A percentile compares a stretch with the other conserved stretches of the same genome.
Evolutionary conservation across 1,140 invertebrate genomes (phyloP).

Genomic region (Camponotus pennsylvanicus): DNA sequence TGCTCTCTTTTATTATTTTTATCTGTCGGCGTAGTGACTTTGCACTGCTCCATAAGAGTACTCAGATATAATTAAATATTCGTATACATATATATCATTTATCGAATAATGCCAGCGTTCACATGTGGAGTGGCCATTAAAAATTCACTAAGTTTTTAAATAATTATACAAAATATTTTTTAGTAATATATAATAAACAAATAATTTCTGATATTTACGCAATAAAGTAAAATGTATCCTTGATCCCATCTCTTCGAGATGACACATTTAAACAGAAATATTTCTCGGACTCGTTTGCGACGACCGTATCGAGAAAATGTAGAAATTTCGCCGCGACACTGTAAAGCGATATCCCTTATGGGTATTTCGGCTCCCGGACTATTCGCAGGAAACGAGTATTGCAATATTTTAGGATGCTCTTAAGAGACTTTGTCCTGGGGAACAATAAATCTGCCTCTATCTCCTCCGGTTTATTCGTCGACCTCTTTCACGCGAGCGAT

Average conservation of each 20-base stretch:
- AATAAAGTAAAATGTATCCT: not conserved
- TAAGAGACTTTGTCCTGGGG: conserved; percentile 64
- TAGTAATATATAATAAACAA: not conserved
- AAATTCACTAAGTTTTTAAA: not conserved
- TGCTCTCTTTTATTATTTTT: conserved; percentile 65
- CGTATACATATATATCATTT: not conserved
- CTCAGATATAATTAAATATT: conserved; percentile 60
- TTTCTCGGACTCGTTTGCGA: not conserved
- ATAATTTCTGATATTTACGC: not conserved
- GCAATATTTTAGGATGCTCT: conserved; percentile 66
- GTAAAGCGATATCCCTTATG: conserved; percentile 55
- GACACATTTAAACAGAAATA: not conserved
- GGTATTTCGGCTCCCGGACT: conserved; percentile 40
- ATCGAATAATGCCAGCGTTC: not conserved
- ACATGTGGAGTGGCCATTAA: not conserved
- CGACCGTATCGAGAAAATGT: conserved; percentile 36
- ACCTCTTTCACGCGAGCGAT: conserved; percentile 72
- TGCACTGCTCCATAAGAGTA: not conserved
- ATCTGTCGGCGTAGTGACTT: conserved; percentile 44
- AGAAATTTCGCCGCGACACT: conserved; percentile 20
- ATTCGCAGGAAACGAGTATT: conserved; percentile 51
- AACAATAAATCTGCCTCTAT: conserved; percentile 69
- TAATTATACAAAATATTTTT: not conserved
- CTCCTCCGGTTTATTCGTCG: conserved; percentile 69
- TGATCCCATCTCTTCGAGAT: not conserved